Percentiles rank a stretch among this genome's conserved stretches.
phyloP scores from a whole-genome alignment of 2,888 invertebrate genomes.

The Andrena bicolor region DNA sequence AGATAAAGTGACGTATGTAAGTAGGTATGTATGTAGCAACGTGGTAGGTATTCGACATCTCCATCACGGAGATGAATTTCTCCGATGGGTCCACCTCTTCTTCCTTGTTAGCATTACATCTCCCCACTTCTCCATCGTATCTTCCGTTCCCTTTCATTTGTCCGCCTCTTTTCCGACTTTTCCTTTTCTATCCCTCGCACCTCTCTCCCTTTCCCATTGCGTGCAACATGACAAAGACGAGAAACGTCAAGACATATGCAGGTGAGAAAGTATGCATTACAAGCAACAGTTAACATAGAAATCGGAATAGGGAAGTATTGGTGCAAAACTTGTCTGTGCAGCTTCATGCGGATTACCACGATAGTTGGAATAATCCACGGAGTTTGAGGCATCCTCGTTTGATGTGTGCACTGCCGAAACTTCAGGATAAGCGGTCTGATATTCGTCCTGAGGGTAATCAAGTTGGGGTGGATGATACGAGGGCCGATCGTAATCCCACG shows the following conservation, averaged over 20 bases:
- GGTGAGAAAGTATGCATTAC: not conserved
- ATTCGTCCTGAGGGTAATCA: conserved; percentile 82
- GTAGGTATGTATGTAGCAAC: no score
- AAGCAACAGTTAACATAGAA: not conserved
- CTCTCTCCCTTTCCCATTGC: not conserved
- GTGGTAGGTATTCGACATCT: no score
- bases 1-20: no score
- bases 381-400: conserved; percentile 81
- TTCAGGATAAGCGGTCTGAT: conserved; percentile 79
- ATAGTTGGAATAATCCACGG: conserved; percentile 79
- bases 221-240: no score
- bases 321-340: conserved; percentile 51
- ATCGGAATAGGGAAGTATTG: not conserved
- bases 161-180: no score
- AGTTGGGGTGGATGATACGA: conserved; percentile 58
- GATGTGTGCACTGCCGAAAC: conserved; percentile 79
- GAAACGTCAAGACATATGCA: no score
- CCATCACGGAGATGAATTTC: not conserved
- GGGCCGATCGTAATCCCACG: conserved; percentile 72
- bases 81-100: not conserved
- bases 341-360: conserved; percentile 80
- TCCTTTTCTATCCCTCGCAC: not conserved
- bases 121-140: not conserved
- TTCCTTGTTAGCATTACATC: not conserved
- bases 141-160: not conserved